A percentile compares a stretch with the other conserved stretches of the same genome.
Conservation (phyloP, 1,140 invertebrate species). For the Bombus sylvicola region DNA sequence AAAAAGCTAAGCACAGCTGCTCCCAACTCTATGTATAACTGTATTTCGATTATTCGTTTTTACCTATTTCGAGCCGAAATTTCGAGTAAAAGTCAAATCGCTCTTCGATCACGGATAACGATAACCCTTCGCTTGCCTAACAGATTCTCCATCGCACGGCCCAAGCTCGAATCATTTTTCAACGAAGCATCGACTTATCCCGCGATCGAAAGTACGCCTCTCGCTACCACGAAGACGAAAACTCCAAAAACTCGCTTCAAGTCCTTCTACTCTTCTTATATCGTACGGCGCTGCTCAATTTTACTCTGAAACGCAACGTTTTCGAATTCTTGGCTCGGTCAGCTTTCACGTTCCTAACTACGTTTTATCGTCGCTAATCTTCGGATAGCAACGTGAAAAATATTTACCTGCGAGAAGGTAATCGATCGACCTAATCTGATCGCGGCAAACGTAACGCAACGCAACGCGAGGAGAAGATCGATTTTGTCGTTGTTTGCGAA, state of each 20-base stretch:
- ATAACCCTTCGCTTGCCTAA: not conserved
- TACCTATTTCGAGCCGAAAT: not conserved
- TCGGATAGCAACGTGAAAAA: not conserved
- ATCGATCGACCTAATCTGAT: not conserved
- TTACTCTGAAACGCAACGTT: not conserved
- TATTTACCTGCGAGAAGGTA: not conserved
- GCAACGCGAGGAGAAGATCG: not conserved
- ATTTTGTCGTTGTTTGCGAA: conserved; percentile 12
- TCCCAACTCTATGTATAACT: too few relatives aligned
- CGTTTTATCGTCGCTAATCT: not conserved
- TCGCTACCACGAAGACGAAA: not conserved
- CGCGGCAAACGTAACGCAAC: too few relatives aligned
- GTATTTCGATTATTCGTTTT: not conserved
- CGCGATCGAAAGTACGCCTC: not conserved
- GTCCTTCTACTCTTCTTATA: too few relatives aligned
- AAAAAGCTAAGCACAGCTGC: conserved; percentile 11
- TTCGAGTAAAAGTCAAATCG: not conserved
- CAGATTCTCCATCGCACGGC: not conserved
- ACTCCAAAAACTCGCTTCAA: not conserved
- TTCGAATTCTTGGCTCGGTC: not conserved
- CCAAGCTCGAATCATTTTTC: not conserved
- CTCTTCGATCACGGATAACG: not conserved
- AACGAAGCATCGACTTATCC: not conserved
- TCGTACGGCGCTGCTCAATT: too few relatives aligned
- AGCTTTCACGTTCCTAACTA: not conserved